These are phyloP conservation scores for Toxotes lorentzi DNA, from an alignment of 2,797 vertebrate species.

Conservation along the genomic window DNA sequence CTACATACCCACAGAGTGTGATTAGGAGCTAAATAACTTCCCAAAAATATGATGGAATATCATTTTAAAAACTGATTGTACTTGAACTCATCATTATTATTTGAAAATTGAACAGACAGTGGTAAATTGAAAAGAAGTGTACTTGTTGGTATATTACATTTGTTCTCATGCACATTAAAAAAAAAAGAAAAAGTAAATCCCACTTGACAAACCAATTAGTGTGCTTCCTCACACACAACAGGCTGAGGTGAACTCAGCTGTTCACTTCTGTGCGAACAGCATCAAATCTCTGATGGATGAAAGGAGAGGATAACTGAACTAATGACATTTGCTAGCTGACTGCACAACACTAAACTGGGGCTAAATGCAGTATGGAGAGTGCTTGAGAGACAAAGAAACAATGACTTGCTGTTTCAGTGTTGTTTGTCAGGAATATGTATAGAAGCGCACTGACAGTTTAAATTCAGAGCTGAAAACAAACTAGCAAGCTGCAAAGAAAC, in stretches of 20 bases:
- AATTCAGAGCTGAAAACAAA: neutral
- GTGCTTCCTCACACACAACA: slow-evolving; percentile 56
- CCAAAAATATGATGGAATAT: neutral
- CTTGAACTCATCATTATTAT: neutral
- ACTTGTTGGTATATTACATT: neutral
- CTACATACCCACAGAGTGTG: neutral
- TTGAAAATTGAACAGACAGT: neutral
- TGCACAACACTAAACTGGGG: slow-evolving; percentile 52
- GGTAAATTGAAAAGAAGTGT: neutral
- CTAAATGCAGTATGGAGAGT: slow-evolving; percentile 27
- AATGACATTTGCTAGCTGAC: slow-evolving; percentile 65
- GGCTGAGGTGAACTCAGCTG: slow-evolving; percentile 49
- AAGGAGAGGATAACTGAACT: slow-evolving; percentile 64
- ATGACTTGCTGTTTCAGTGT: slow-evolving; percentile 22
- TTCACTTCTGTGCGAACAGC: slow-evolving; percentile 43
- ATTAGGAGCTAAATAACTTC: slow-evolving; percentile 4
- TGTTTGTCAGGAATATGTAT: neutral
- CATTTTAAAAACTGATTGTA: neutral
- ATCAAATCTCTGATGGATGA: slow-evolving; percentile 60
- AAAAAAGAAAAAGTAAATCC: slow-evolving; percentile 17
- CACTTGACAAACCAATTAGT: slow-evolving; percentile 62
- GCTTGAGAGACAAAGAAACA: slow-evolving; percentile 3
- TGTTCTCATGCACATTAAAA: neutral
- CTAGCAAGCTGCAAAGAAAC: neutral
- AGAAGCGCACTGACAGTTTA: neutral